A percentile compares a stretch with the other conserved stretches of the same genome.
Evolutionary conservation across 2,888 invertebrate genomes (phyloP).

Genomic region (Diadegma fenestrale): DNA sequence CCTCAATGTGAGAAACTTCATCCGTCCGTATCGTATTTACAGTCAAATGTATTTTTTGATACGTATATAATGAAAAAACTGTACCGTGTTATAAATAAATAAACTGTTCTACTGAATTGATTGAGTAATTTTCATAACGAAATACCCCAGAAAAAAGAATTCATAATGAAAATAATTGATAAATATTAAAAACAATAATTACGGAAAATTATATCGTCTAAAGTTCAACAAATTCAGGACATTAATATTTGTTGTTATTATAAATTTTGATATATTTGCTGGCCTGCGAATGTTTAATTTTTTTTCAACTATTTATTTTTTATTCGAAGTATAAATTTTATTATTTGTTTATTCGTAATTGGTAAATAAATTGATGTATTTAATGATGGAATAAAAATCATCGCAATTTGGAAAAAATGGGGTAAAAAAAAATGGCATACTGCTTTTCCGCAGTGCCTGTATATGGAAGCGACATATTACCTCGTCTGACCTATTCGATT

Average conservation of each 20-base stretch:
- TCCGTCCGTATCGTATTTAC: background rate
- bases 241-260: too few relatives aligned
- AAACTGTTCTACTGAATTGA: background rate
- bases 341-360: conserved; percentile 2
- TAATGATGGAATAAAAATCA: conserved; percentile 80
- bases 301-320: too few relatives aligned
- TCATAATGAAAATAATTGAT: too few relatives aligned
- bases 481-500: conserved; percentile 87
- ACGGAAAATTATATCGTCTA: too few relatives aligned
- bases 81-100: background rate
- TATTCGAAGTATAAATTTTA: too few relatives aligned
- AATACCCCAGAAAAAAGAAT: too few relatives aligned
- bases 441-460: conserved; percentile 86
- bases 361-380: background rate
- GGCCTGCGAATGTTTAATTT: too few relatives aligned
- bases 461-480: conserved; percentile 86
- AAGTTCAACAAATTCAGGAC: too few relatives aligned
- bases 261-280: too few relatives aligned
- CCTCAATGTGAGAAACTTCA: too few relatives aligned
- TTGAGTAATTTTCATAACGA: background rate
- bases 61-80: background rate
- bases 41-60: background rate
- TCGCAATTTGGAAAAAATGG: conserved; percentile 81
- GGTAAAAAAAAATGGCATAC: conserved; percentile 86
- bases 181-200: too few relatives aligned